phyloP scores from a whole-genome alignment of 2,888 invertebrate species.

The Morpho helenor region DNA sequence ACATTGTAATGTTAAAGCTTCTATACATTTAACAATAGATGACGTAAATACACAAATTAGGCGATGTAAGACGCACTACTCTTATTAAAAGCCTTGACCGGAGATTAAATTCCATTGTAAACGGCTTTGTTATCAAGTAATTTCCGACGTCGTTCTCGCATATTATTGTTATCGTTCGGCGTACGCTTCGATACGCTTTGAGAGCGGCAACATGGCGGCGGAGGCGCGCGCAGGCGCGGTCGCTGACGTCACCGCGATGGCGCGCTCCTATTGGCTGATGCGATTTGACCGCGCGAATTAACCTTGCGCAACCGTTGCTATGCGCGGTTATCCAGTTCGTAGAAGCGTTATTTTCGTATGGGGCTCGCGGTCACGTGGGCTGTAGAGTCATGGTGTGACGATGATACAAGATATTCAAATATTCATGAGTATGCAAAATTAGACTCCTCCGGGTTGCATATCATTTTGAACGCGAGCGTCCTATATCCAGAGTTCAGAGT shows the following conservation, averaged over 20 bases:
- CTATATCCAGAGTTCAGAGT: no score
- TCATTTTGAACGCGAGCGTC: no score
- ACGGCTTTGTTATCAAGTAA: slow-evolving; percentile 20
- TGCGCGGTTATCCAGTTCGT: slow-evolving; percentile 55
- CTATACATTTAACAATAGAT: background rate
- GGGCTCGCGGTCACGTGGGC: slow-evolving; percentile 24
- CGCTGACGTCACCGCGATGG: slow-evolving; percentile 64
- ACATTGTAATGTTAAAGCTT: no score
- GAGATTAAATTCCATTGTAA: slow-evolving; percentile 35
- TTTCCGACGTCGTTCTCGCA: slow-evolving; percentile 23
- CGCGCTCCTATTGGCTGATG: slow-evolving; percentile 53
- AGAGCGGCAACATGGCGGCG: slow-evolving; percentile 56
- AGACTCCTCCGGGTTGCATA: background rate
- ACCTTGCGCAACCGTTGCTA: slow-evolving; percentile 76
- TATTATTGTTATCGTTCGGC: slow-evolving; percentile 39
- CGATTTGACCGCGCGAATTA: slow-evolving; percentile 53
- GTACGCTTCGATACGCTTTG: slow-evolving; percentile 36
- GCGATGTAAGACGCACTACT: slow-evolving; percentile 28
- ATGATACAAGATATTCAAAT: background rate
- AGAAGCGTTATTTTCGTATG: slow-evolving; percentile 58
- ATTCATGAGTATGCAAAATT: background rate
- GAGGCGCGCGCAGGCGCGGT: slow-evolving; percentile 79
- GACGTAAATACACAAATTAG: slow-evolving; percentile 28
- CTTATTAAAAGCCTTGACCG: slow-evolving; percentile 40
- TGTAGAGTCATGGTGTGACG: slow-evolving; percentile 5